Conservation (phyloP, 2,888 invertebrate species). For the Halictus quadricinctus region DNA sequence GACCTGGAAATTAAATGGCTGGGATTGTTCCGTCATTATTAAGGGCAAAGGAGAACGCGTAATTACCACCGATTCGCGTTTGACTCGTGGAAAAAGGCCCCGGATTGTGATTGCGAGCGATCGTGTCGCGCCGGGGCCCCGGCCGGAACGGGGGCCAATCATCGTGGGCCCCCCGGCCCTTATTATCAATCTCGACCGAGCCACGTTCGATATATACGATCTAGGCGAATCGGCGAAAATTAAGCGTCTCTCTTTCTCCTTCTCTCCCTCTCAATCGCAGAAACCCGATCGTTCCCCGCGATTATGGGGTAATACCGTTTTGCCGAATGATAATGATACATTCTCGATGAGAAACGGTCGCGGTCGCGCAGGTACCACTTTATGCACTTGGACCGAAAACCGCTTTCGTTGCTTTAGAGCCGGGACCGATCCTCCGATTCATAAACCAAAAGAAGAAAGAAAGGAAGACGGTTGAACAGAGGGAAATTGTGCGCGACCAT, state of each 20-base stretch:
- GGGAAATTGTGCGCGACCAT: conserved; percentile 25
- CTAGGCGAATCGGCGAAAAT: conserved; percentile 56
- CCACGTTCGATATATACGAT: conserved; percentile 17
- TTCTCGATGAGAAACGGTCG: conserved; percentile 2
- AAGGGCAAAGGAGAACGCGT: conserved; percentile 52
- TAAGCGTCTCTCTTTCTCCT: conserved; percentile 44
- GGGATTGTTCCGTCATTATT: conserved; percentile 73
- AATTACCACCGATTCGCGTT: conserved; percentile 61
- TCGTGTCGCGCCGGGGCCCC: conserved; percentile 47
- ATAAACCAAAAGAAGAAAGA: background rate
- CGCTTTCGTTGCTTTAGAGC: background rate
- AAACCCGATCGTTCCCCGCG: conserved; percentile 40
- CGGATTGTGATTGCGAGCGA: conserved; percentile 42
- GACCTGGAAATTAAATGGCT: conserved; percentile 76
- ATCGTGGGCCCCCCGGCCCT: conserved; percentile 23
- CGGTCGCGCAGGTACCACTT: conserved; percentile 7
- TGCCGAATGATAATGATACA: conserved; percentile 49
- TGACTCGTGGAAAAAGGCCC: conserved; percentile 54
- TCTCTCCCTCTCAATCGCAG: background rate
- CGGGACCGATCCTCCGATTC: background rate
- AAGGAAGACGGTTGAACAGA: background rate
- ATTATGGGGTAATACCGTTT: conserved; percentile 58
- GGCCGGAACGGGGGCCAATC: conserved; percentile 34
- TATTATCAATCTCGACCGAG: conserved; percentile 33
- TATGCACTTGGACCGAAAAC: conserved; percentile 29